Conservation (phyloP, 2,113 vertebrate genomes). For the Xiphias gladius region DNA sequence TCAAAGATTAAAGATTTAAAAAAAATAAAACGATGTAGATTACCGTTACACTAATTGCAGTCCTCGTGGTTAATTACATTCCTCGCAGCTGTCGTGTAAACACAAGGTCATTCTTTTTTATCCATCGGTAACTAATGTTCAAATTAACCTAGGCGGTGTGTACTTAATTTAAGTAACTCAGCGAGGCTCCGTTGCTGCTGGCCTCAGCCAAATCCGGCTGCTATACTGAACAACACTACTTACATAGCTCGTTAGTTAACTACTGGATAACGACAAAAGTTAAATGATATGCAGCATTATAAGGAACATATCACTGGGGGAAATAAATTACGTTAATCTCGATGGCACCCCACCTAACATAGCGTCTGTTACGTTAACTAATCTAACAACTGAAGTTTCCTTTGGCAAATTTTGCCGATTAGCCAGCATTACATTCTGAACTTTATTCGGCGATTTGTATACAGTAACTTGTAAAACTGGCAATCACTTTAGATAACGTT, state of each 20-base stretch:
- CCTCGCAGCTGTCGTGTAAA: background rate
- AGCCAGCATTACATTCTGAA: background rate
- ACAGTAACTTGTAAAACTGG: background rate
- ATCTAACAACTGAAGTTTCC: background rate
- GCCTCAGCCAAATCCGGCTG: slow-evolving; percentile 30
- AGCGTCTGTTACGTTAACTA: background rate
- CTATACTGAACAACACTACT: slow-evolving; percentile 3
- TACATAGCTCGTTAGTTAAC: background rate
- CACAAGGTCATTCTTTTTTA: background rate
- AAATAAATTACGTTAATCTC: background rate
- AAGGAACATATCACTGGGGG: background rate
- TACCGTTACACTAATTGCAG: background rate
- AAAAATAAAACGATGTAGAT: background rate
- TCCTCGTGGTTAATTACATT: background rate
- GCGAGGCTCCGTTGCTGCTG: background rate
- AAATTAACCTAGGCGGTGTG: background rate
- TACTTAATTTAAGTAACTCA: slow-evolving; percentile 4
- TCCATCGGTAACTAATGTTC: background rate
- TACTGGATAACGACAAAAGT: background rate
- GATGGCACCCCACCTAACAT: background rate
- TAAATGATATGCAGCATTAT: rapidly evolving
- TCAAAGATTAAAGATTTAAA: background rate
- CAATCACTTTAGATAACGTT: background rate
- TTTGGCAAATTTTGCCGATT: background rate
- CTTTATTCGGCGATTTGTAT: background rate